These are phyloP conservation scores for Labeo catla DNA, from an alignment of 2,113 vertebrate species.

Conservation along the genomic window DNA sequence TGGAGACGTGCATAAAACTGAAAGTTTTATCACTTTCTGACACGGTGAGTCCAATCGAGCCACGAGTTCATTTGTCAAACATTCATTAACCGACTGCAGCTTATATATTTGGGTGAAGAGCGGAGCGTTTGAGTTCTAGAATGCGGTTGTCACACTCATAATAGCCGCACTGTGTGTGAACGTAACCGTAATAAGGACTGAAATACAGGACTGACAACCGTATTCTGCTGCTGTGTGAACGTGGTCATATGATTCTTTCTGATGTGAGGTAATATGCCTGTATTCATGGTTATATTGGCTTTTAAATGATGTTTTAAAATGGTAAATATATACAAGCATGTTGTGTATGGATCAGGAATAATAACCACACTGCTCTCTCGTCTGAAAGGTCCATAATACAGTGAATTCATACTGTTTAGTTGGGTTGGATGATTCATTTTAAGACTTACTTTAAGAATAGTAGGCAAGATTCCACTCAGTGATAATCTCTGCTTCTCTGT, in stretches of 20 bases:
- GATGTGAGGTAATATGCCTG: neutral
- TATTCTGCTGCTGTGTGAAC: too few species aligned
- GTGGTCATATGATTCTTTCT: neutral
- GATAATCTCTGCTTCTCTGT: neutral
- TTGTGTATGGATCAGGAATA: neutral
- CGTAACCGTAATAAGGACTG: too few species aligned
- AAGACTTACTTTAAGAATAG: neutral
- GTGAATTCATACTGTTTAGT: neutral
- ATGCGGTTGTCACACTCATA: too few species aligned
- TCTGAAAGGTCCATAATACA: neutral
- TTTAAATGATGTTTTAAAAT: neutral
- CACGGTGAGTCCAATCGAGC: too few species aligned
- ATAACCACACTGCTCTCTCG: neutral
- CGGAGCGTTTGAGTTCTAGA: too few species aligned
- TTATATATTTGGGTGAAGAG: too few species aligned
- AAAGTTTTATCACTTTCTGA: too few species aligned
- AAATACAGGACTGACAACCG: too few species aligned
- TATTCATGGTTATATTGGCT: neutral
- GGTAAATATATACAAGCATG: neutral
- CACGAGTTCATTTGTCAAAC: too few species aligned
- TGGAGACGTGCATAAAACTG: too few species aligned
- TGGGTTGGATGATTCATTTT: conserved; percentile 12
- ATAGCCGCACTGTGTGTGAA: too few species aligned
- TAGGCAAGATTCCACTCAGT: neutral
- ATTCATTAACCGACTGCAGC: too few species aligned